Evolutionary conservation across 2,113 vertebrate genomes (phyloP).

Genomic region (Pseudois nayaur): DNA sequence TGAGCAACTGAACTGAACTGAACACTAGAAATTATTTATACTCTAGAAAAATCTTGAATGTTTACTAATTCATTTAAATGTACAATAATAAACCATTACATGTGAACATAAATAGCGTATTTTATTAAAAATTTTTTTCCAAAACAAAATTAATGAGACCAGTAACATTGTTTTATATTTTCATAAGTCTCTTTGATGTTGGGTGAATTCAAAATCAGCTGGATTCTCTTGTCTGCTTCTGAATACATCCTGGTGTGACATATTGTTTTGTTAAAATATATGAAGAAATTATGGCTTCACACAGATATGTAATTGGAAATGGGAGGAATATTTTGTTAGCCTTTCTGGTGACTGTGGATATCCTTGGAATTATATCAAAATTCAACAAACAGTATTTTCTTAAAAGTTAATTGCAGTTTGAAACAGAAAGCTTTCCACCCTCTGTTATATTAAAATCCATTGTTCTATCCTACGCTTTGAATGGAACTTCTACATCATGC

Average conservation of each 20-base stretch:
- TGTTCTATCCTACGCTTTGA: neutral
- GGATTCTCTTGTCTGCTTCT: neutral
- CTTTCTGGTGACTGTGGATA: neutral
- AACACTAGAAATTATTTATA: neutral
- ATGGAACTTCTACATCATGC: neutral
- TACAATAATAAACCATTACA: neutral
- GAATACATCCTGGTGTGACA: neutral
- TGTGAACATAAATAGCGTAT: neutral
- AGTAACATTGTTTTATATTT: neutral
- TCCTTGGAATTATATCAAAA: constrained; percentile 1
- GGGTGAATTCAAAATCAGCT: neutral
- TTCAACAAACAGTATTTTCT: constrained; percentile 13
- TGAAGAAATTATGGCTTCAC: neutral
- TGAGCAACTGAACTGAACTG: no score
- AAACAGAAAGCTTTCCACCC: neutral
- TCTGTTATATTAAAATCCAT: neutral
- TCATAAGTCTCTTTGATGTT: neutral
- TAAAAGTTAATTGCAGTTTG: neutral
- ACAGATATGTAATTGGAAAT: neutral
- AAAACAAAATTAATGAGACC: neutral
- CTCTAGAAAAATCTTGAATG: neutral
- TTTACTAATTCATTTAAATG: neutral
- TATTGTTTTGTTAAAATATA: neutral
- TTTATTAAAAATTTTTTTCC: neutral
- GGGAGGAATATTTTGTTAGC: neutral